A percentile compares a stretch with the other conserved stretches of the same genome.
These are phyloP conservation scores for Engystomops pustulosus DNA, from an alignment of 2,113 vertebrate species.

Conservation along the genomic window DNA sequence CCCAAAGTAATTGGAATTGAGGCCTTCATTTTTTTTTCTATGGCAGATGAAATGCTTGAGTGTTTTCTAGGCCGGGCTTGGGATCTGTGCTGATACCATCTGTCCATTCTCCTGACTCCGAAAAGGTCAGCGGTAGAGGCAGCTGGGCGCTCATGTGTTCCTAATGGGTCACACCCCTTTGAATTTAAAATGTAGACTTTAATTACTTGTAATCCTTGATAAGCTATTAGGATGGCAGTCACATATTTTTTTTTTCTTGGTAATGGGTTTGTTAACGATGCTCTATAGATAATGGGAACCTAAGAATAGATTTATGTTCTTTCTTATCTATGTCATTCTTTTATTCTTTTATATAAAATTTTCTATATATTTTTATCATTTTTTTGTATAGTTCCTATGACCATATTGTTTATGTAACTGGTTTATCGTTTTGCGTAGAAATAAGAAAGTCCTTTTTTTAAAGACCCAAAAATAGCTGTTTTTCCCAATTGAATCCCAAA, in stretches of 20 bases:
- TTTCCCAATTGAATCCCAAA: no score
- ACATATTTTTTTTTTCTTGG: conserved; percentile 9
- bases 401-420: no score
- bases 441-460: no score
- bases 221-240: conserved; percentile 24
- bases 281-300: conserved; percentile 30
- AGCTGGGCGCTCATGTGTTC: conserved; percentile 35
- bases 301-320: not conserved
- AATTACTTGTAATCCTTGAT: conserved; percentile 31
- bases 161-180: conserved; percentile 54
- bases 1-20: not conserved
- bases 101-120: conserved; percentile 28
- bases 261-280: conserved; percentile 41
- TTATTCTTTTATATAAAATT: not conserved
- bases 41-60: not conserved
- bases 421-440: no score
- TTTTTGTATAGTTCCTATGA: no score
- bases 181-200: conserved; percentile 45
- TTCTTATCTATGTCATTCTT: not conserved
- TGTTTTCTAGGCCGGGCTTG: not conserved
- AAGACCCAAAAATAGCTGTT: no score
- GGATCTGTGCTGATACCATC: conserved; percentile 41
- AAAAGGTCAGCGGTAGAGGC: conserved; percentile 9
- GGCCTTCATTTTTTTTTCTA: not conserved
- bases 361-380: no score